Evolutionary conservation across 2,888 invertebrate species (phyloP).

Genomic region (Heliconius ismenius): DNA sequence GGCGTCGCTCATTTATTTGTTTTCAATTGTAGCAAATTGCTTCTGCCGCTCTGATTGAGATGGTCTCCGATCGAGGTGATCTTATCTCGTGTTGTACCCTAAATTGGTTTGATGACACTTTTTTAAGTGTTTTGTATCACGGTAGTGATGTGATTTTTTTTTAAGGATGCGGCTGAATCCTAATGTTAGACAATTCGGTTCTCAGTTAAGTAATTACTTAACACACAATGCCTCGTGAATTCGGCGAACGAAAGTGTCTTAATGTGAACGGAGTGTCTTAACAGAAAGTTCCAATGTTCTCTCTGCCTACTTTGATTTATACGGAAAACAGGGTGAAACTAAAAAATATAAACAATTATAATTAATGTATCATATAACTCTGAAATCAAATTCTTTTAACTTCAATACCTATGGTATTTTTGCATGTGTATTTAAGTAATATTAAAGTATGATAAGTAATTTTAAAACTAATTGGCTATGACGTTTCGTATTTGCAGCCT

Average conservation of each 20-base stretch:
- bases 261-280: no score
- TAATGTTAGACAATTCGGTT: background rate
- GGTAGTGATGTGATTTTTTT: background rate
- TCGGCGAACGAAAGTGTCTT: no score
- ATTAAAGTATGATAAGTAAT: background rate
- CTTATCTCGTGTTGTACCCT: constrained; percentile 32
- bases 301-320: no score
- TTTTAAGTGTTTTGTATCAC: background rate
- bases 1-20: constrained; percentile 66
- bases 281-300: no score
- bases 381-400: no score
- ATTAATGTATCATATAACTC: no score
- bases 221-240: no score
- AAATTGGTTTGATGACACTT: constrained; percentile 32
- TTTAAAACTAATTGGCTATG: constrained; percentile 8
- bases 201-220: background rate
- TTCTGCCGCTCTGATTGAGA: constrained; percentile 64
- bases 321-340: no score
- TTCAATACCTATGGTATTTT: no score
- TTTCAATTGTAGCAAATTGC: constrained; percentile 72
- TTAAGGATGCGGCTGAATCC: no score
- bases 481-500: constrained; percentile 6
- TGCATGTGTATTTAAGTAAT: background rate
- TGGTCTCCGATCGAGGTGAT: constrained; percentile 56
- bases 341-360: no score